A percentile compares a stretch with the other conserved stretches of the same genome.
Evolutionary conservation across 2,888 invertebrate genomes (phyloP).

Genomic region (Drosophila mimica): DNA sequence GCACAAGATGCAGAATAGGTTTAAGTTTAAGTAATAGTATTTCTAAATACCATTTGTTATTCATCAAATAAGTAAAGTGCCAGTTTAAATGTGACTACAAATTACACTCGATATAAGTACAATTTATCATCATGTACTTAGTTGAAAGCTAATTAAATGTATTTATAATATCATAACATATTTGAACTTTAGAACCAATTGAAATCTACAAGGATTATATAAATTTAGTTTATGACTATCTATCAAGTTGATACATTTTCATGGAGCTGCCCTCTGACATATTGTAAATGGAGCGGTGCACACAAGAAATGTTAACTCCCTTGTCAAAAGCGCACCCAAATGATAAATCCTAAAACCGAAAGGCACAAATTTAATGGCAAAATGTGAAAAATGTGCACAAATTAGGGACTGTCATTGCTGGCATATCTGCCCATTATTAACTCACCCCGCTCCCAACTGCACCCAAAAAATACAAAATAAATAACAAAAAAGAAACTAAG

Average conservation of each 20-base stretch:
- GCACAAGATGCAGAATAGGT: neutral
- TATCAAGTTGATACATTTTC: slow-evolving; percentile 28
- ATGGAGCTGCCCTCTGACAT: slow-evolving; percentile 20
- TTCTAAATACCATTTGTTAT: neutral
- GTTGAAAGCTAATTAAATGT: neutral
- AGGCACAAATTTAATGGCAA: slow-evolving; percentile 50
- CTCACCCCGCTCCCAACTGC: slow-evolving; percentile 6
- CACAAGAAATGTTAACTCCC: slow-evolving; percentile 30
- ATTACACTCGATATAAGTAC: neutral
- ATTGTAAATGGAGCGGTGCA: slow-evolving; percentile 25
- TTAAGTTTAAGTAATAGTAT: neutral
- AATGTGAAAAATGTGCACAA: slow-evolving; percentile 65
- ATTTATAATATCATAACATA: neutral
- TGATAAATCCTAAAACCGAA: slow-evolving; percentile 44
- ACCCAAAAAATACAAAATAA: slow-evolving; percentile 26
- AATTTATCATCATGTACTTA: neutral
- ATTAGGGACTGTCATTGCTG: slow-evolving; percentile 66
- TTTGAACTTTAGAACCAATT: neutral
- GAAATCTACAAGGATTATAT: neutral
- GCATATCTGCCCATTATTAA: slow-evolving; percentile 70
- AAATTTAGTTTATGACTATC: slow-evolving; percentile 7
- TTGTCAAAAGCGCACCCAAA: slow-evolving; percentile 14
- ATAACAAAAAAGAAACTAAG: slow-evolving; percentile 5
- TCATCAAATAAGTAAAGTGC: neutral
- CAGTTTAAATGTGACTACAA: neutral